Base-by-base conservation (phyloP, 2,888 invertebrate species). In the Tetrapedia diversipes region DNA sequence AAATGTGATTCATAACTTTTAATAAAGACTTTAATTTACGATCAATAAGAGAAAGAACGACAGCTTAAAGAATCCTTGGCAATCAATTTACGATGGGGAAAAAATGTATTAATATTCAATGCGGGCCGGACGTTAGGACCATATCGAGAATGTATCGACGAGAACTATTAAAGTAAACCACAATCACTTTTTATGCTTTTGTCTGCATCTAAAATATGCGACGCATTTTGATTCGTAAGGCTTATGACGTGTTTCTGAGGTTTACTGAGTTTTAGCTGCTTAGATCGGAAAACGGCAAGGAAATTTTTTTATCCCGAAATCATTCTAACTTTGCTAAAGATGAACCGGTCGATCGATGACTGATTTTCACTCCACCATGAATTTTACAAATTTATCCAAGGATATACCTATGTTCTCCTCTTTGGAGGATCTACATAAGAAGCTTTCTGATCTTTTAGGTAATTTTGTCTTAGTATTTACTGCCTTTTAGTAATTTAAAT, bases 381-480 rank as follows among this genome's bases (percentile, higher is more conserved):
- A 83, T 53, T 63, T 85, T 14, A 29, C 74, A 45, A 67, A 54
- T 41, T 45, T 85, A 45, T 72, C 63, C 59, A 79, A 73, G 49
- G 79, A 85, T 43, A 87, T 82, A 45, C 90, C 91, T 43, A 80
- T 91, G 57, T 91, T 91, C 76, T 89, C 89, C 22, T 91, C 91
- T 19, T 84, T 91, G 54, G 91, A 91, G 67, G 90, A 91, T 65
- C 81, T 91, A 49, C 91, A 90, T 70, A 90, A 90, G 81, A 91
- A 90, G 80, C 85, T 91, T 56, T 85, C 88, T 67, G 88, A 91
- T 77, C 87, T 91, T 54, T 81, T 91, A 85, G 91, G 91, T 91
- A 90, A 90, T 79, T 76, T 34, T 32, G 68, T 41, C 29, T 51
- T 43, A 22, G 6, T 11, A 10, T 7, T n/a, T n/a, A 16, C 7